Base-by-base conservation (phyloP, 2,888 invertebrate genomes). In the Aporophyla lueneburgensis region DNA sequence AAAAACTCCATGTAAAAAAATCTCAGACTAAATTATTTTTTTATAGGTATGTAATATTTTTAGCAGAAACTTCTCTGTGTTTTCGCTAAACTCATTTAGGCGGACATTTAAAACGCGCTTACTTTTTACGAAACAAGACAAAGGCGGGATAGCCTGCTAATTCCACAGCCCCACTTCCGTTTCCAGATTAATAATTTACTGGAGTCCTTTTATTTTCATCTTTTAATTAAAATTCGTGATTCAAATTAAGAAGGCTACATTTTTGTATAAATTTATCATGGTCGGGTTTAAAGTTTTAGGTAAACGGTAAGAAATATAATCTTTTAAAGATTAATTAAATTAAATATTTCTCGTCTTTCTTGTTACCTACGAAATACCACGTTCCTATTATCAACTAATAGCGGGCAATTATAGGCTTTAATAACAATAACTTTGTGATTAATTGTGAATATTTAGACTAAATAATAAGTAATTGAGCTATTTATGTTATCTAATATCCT, bases 101-200 rank as follows among this genome's bases (percentile, higher is more conserved):
- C 16, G 27, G 21, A 27, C 9, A 68, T 76, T 63, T 67, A 53
- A 63, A 82, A 63, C 33, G 19, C 12, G n/a, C 62, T 27, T 61
- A 21, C 21, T 78, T 58, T 14, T 68, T 58, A 63, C 24, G 19
- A 77, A 70, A 65, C 49, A 79, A 69, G 43, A 77, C 53, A 77
- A 77, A 49, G 43, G 33, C 58, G 53, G 58, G 21, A 61, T 19
- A 49, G 14, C 53, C 40, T 53, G 53, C 49, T 49, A 66, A 68
- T 76, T 68, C 56, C 21, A 24, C 56, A 63, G n/a, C 21, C 68
- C 51, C 53, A 49, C 27, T 79, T 83, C 83, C 83, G 46, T 51
- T 58, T 54, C 24, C 46, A 77, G 40, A 82, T 83, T 54, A 59
- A 69, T 59, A 54, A 82, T 82, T 79, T 58, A 76, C 62, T 63